Evolutionary conservation across 37 sponge, comb jelly and placozoan species (phyloP), one percentile per base, ranked within the genome.

Genomic region (Aplysina aerophoba): DNA sequence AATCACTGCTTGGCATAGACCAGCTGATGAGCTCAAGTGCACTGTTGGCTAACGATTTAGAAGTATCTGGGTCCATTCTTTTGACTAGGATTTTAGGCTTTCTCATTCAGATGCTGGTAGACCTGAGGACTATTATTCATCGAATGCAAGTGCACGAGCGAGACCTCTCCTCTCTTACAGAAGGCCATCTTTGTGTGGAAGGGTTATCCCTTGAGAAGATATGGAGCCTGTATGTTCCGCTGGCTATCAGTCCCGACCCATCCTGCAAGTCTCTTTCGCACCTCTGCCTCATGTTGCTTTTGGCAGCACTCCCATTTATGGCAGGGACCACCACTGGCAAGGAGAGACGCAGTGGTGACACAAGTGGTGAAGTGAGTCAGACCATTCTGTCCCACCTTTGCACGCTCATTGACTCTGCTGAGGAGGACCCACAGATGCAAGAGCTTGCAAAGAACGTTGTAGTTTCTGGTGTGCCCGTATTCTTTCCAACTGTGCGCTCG

Each of bases 401-500:
- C 69, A 62, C 69, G 12, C 60, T 94, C 15, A 65, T 94, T 79
- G 94, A 94, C 56, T 72, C 88, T 0, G 53, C 37, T 8, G 85
- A 59, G 0, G 83, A 63, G 36, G 67, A 65, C 3, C 5, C 27
- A n/a, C 66, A 55, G 11, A 72, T 87, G 4, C 59, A 72, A 73
- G 64, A 84, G 22, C 41, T 92, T 60, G 93, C 93, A 12, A 87
- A 88, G 71, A 91, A 92, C 60, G 85, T 92, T 56, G 84, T 95
- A 0, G 64, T 61, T 15, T 85, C 86, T 20, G 96, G 96, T 2
- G 89, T 92, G 59, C 89, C 87, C 19, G 92, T 96, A 55, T 96
- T 96, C 81, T 96, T 93, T 83, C 95, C 96, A 4, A 89, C 81
- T 36, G 78, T 90, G 40, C 66, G 50, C 53, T 83, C 96, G 1